Evolutionary conservation across 2,888 invertebrate genomes (phyloP), one percentile per base, ranked within the genome.

Genomic region (Lamellibrachia columna): DNA sequence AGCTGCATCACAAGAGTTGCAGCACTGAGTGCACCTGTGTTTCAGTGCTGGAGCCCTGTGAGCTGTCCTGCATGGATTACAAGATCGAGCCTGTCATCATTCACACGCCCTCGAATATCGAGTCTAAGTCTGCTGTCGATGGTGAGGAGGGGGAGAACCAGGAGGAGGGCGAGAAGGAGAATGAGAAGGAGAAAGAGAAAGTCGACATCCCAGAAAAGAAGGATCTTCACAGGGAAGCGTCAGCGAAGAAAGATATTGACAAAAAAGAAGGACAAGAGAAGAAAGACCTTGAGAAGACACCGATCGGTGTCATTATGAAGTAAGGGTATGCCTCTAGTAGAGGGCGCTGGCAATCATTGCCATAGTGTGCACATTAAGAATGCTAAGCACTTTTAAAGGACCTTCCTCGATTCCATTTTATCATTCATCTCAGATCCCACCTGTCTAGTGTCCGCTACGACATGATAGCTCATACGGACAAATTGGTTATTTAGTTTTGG

Each of bases 1-100:
- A 28, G 28, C 28, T 28, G 28, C 28, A 28, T 28, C 28, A 28
- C 28, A 28, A 28, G 28, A 28, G 28, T 28, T 58, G 58, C 15
- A 15, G 4, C 75, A 6, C 75, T 22, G 22, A 75, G n/a, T 75
- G 22, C 11, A 75, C 75, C 11, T 22, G 22, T 91, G 40, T 94
- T 94, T n/a, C 94, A 96, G 96, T 96, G 94, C 95, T 95, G 40
- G 95, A 95, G 58, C 96, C 96, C 52, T 95, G 96, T 28, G 93
- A 94, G 92, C 93, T 96, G 15, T 92, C 94, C 52, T 93, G 94
- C 92, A 95, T 95, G 93, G 95, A 96, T 11, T 96, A 96, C 93
- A 93, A 95, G 28, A 95, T 95, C 2, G 96, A 96, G 92, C 53
- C 90, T 4, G 75, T 90, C 7, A 1, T 91, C 94, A 91, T 92